Evolutionary conservation across 2,888 invertebrate species (phyloP).

Genomic region (Erebia aethiops): DNA sequence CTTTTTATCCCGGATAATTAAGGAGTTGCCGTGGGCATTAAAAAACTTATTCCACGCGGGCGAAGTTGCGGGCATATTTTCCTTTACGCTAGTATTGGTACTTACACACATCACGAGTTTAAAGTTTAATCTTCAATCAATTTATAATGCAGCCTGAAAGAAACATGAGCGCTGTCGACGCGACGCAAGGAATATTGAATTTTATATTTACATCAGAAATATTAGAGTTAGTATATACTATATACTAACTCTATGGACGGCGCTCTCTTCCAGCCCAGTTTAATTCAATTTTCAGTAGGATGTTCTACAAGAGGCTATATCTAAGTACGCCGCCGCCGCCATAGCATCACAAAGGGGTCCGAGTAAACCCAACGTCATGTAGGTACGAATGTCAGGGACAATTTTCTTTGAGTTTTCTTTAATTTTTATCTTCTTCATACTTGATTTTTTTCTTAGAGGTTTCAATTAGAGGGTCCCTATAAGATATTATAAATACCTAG

Average conservation of each 20-base stretch:
- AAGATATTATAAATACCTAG: too few relatives aligned
- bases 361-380: conserved; percentile 3
- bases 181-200: conserved; percentile 27
- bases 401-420: conserved; percentile 9
- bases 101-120: conserved; percentile 27
- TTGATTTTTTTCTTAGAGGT: too few relatives aligned
- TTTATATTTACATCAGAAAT: conserved; percentile 24
- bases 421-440: not conserved
- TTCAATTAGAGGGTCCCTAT: too few relatives aligned
- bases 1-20: too few relatives aligned
- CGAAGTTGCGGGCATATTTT: too few relatives aligned
- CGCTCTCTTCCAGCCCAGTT: conserved; percentile 10
- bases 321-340: too few relatives aligned
- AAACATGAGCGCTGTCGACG: conserved; percentile 30
- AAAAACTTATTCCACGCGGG: too few relatives aligned
- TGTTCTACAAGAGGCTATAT: conserved; percentile 3
- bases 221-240: too few relatives aligned
- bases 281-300: conserved; percentile 12
- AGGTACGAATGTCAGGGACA: conserved; percentile 7
- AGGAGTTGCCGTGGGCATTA: too few relatives aligned
- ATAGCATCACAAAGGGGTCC: conserved; percentile 12
- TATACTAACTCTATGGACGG: too few relatives aligned
- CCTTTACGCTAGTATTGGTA: conserved; percentile 14
- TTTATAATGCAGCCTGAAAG: conserved; percentile 31
- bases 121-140: conserved; percentile 37